Evolutionary conservation across 2,888 invertebrate genomes (phyloP).

Genomic region (Smittia sp.): DNA sequence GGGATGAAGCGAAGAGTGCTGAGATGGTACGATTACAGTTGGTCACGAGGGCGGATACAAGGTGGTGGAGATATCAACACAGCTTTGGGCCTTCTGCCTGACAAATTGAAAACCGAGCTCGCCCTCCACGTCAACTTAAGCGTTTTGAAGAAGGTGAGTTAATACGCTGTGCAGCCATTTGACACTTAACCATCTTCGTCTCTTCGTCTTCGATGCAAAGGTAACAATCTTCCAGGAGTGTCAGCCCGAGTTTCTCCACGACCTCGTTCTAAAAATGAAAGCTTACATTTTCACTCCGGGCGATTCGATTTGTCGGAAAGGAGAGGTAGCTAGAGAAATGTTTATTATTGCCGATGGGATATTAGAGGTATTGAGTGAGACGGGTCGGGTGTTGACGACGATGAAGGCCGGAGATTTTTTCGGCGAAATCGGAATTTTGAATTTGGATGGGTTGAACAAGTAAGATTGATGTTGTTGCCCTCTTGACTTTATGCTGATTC

Average conservation of each 20-base stretch:
- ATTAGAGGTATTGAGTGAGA: conserved; percentile 91
- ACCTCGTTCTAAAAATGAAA: conserved; percentile 95
- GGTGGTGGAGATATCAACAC: conserved; percentile 96
- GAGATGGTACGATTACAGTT: conserved; percentile 97
- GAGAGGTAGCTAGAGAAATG: conserved; percentile 93
- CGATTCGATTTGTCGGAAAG: conserved; percentile 93
- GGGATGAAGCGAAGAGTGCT: conserved; percentile 95
- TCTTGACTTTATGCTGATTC: background rate
- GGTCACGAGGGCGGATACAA: conserved; percentile 93
- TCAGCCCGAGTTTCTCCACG: conserved; percentile 95
- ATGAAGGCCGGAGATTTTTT: conserved; percentile 98
- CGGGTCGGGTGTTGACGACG: conserved; percentile 86
- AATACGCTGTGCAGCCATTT: background rate
- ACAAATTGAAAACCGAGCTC: conserved; percentile 94
- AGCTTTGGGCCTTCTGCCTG: conserved; percentile 86
- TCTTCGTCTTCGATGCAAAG: conserved; percentile 55
- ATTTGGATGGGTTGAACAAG: conserved; percentile 94
- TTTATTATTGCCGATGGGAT: conserved; percentile 98
- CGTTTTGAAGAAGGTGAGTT: conserved; percentile 87
- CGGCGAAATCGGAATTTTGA: conserved; percentile 94
- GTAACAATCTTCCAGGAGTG: conserved; percentile 97
- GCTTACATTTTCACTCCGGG: conserved; percentile 98
- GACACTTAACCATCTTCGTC: conserved; percentile 7
- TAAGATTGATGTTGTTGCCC: conserved; percentile 52
- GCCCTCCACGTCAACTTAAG: conserved; percentile 93